Evolutionary conservation across 2,797 vertebrate genomes (phyloP), one percentile per base, ranked within the genome.

Genomic region (Mallotus villosus): DNA sequence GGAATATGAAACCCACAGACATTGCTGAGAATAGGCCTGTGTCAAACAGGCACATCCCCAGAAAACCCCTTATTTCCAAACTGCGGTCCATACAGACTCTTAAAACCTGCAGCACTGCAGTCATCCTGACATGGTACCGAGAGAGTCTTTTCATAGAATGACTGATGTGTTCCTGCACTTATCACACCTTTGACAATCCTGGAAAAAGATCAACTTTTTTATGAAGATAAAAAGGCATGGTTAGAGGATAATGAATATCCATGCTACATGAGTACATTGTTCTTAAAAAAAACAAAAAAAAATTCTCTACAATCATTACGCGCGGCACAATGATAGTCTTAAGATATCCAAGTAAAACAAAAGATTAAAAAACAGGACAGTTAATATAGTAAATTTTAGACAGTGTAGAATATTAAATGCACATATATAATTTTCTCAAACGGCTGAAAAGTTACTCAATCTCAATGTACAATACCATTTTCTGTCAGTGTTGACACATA

Each of bases 241-340:
- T 93, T 94, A 94, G 91, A 91, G 91, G 90, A 91, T 83, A 92
- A 93, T 93, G 87, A 87, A 89, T 94, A 93, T 94, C 95, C 95
- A 96, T 95, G 93, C 93, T 95, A 96, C 92, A 94, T 87, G 92
- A 95, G 94, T 95, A 94, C 92, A 93, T 93, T 94, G 94, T 93
- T 94, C 92, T 92, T 93, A 93, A 91, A 94, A 72, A 94, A 93
- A 94, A 93, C n/a, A 93, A 82, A 82, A 79, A 78, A 77, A 81
- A 34, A 34, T 8, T 1, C 93, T 94, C 93, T 94, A 94, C 91
- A 93, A 94, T 97, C 97, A 95, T 96, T 97, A 97, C 96, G 97
- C 97, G 93, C 97, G 95, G 97, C 97, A 95, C 94, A 99, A 98
- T 91, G 96, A 98, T 94, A 91, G 97, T 99, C 97, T 94, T 93